Conservation (phyloP, 2,113 vertebrate species). For the Aleadryas rufinucha region DNA sequence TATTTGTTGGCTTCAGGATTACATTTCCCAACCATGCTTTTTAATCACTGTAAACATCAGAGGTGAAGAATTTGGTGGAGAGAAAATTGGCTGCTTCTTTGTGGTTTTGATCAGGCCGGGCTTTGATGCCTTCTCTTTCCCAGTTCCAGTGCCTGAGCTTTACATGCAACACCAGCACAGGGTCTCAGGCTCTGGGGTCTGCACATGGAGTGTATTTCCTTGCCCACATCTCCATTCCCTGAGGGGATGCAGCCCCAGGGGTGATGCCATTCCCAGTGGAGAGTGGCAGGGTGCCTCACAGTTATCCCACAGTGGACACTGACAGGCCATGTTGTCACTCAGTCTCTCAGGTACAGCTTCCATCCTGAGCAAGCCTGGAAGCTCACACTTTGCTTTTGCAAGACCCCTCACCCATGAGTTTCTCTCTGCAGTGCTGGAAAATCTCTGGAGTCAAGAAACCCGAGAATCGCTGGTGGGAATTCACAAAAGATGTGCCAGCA, state of each 20-base stretch:
- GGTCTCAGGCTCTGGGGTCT: neutral
- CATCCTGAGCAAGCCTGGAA: neutral
- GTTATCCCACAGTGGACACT: fast-evolving
- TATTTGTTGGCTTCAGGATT: neutral
- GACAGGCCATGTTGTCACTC: fast-evolving
- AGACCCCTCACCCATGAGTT: neutral
- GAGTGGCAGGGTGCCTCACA: neutral
- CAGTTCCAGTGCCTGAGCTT: neutral
- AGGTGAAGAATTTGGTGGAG: neutral
- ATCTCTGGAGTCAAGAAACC: neutral
- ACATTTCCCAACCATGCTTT: neutral
- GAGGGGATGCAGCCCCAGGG: fast-evolving
- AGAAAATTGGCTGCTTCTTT: neutral
- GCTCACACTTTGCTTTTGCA: neutral
- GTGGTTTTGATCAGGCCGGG: neutral
- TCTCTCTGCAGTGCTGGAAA: neutral
- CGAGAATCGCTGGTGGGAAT: fast-evolving
- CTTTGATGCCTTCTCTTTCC: neutral
- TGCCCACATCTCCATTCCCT: neutral
- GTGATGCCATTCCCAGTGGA: neutral
- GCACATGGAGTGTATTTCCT: neutral
- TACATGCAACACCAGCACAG: fast-evolving
- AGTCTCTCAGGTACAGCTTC: neutral
- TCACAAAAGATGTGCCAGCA: neutral
- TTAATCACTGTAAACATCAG: constrained; percentile 15